phyloP scores from a whole-genome alignment of 2,797 vertebrate species.

The Galaxias olidus region DNA sequence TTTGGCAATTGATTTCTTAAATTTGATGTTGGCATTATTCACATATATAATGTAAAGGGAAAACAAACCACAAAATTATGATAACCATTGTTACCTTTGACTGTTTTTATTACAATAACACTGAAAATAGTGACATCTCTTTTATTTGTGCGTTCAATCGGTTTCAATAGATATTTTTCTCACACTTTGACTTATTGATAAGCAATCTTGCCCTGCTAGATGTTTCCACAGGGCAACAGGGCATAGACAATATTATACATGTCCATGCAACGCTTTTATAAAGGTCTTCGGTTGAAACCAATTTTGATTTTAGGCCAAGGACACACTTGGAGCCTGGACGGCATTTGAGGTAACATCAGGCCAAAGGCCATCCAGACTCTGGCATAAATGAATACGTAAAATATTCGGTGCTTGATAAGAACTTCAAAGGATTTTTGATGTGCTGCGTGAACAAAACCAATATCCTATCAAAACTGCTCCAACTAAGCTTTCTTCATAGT shows the following conservation, averaged over 20 bases:
- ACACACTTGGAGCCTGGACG: constrained; percentile 46
- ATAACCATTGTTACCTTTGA: constrained; percentile 36
- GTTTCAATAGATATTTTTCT: constrained; percentile 30
- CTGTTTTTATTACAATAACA: constrained; percentile 29
- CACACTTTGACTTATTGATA: constrained; percentile 21
- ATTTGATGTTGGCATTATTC: constrained; percentile 49
- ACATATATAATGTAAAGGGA: constrained; percentile 45
- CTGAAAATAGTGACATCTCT: constrained; percentile 46
- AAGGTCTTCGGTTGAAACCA: constrained; percentile 21
- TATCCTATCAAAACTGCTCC: constrained; percentile 36
- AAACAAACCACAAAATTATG: constrained; percentile 43
- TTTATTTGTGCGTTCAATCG: constrained; percentile 41
- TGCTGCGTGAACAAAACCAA: constrained; percentile 54
- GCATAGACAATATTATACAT: no score
- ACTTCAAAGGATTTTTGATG: constrained; percentile 41
- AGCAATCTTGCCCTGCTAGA: constrained; percentile 20
- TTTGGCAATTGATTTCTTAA: constrained; percentile 79
- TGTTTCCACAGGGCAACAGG: constrained; percentile 16
- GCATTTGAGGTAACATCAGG: constrained; percentile 63
- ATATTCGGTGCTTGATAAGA: constrained; percentile 28
- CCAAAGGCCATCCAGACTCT: constrained; percentile 42
- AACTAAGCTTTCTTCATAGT: constrained; percentile 47
- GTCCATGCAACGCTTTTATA: constrained; percentile 32
- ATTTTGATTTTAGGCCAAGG: constrained; percentile 28
- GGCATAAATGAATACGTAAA: constrained; percentile 48